Conservation (phyloP, 2,113 vertebrate species). For the Megaleporinus macrocephalus region DNA sequence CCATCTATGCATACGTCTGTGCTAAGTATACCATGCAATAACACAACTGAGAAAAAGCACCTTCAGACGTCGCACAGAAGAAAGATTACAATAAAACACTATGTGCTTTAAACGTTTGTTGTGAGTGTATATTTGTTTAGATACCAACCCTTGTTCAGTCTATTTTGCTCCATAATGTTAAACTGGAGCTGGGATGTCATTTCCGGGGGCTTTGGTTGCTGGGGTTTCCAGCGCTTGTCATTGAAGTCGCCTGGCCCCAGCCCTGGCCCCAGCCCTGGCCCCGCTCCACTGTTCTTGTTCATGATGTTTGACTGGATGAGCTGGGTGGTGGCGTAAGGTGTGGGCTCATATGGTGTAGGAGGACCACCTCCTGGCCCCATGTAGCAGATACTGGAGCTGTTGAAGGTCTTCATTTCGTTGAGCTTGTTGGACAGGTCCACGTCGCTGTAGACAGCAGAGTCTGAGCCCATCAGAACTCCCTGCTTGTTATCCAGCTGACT, state of each 20-base stretch:
- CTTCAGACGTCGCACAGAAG: too few species aligned
- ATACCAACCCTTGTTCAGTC: slow-evolving; percentile 94
- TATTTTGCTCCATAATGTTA: slow-evolving; percentile 99
- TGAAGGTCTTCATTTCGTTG: slow-evolving; percentile 99
- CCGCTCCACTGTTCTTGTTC: slow-evolving; percentile 88
- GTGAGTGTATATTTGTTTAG: too few species aligned
- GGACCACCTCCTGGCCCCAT: slow-evolving; percentile 84
- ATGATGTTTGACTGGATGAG: slow-evolving; percentile 95
- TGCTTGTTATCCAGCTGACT: slow-evolving; percentile 99
- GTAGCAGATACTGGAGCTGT: slow-evolving; percentile 92
- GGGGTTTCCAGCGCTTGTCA: slow-evolving; percentile 94
- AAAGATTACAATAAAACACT: too few species aligned
- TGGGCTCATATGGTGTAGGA: slow-evolving; percentile 77
- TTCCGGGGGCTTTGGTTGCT: slow-evolving; percentile 71
- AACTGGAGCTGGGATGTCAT: slow-evolving; percentile 89
- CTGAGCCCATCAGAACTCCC: slow-evolving; percentile 95
- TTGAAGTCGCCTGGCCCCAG: slow-evolving; percentile 81
- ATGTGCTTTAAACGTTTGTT: too few species aligned
- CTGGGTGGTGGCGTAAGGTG: slow-evolving; percentile 97
- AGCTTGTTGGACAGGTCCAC: slow-evolving; percentile 99
- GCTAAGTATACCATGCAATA: too few species aligned
- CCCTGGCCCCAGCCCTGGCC: slow-evolving; percentile 75
- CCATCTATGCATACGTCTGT: too few species aligned
- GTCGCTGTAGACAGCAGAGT: slow-evolving; percentile 94
- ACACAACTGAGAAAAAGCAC: too few species aligned